Percentiles rank a stretch among this genome's conserved stretches.
These are phyloP conservation scores for Ichneumoninae sp. DNA, from an alignment of 2,888 invertebrate species.

Conservation along the genomic window DNA sequence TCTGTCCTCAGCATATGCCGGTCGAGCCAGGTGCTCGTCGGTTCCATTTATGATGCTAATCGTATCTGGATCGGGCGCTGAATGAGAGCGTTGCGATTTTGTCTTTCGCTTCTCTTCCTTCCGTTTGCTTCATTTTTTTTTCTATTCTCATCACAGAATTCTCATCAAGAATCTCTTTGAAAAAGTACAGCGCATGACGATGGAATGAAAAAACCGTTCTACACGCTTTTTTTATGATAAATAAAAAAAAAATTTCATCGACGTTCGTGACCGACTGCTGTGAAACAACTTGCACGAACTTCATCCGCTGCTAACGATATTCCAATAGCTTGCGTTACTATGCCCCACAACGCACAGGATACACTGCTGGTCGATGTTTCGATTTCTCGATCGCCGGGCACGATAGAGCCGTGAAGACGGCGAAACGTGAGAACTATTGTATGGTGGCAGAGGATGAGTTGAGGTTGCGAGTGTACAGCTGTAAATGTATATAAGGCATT, in stretches of 20 bases:
- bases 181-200: constrained; percentile 17
- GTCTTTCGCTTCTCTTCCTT: constrained; percentile 30
- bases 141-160: background rate
- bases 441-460: constrained; percentile 13
- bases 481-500: too few relatives aligned
- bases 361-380: constrained; percentile 25
- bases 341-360: background rate
- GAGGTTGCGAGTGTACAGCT: background rate
- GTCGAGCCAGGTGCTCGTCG: constrained; percentile 52
- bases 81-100: constrained; percentile 32
- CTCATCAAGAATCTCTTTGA: constrained; percentile 17
- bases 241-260: constrained; percentile 41
- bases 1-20: constrained; percentile 39
- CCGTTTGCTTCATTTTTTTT: constrained; percentile 9
- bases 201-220: constrained; percentile 51
- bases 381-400: constrained; percentile 48
- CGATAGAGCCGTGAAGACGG: constrained; percentile 46
- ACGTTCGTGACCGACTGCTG: constrained; percentile 27
- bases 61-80: constrained; percentile 37
- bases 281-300: background rate
- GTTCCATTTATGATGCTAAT: constrained; percentile 57
- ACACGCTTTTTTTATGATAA: constrained; percentile 1
- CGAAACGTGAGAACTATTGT: constrained; percentile 18
- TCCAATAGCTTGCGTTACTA: background rate
- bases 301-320: constrained; percentile 34